Evolutionary conservation across 2,797 vertebrate genomes (phyloP).

Genomic region (Selene dorsalis): DNA sequence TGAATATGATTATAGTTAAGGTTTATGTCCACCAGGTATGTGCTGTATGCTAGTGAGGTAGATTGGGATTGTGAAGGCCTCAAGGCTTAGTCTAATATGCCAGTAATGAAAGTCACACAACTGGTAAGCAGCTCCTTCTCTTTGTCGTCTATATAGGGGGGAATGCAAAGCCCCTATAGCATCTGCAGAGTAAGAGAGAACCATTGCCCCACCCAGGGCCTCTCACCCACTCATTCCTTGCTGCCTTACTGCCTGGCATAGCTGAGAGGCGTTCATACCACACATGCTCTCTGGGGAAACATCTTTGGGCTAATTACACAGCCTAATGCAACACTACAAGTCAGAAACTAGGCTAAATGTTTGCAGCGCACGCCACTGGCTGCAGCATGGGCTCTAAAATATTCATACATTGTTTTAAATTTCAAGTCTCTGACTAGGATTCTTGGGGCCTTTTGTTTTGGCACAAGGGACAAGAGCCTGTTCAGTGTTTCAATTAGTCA

Average conservation of each 20-base stretch:
- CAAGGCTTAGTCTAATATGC: conserved; percentile 25
- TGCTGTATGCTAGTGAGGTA: conserved; percentile 13
- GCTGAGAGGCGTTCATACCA: conserved; percentile 47
- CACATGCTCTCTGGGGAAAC: conserved; percentile 53
- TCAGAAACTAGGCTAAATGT: conserved; percentile 45
- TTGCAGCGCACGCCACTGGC: conserved; percentile 31
- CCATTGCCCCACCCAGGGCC: conserved; percentile 47
- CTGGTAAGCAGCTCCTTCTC: conserved; percentile 34
- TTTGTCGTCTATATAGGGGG: conserved; percentile 36
- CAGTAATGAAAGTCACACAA: conserved; percentile 36
- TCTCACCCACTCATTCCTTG: conserved; percentile 57
- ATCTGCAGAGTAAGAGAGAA: conserved; percentile 57
- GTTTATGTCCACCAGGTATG: conserved; percentile 6
- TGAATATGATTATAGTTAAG: conserved; percentile 3
- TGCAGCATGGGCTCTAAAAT: conserved; percentile 9
- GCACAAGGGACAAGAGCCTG: conserved; percentile 32
- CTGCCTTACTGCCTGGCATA: conserved; percentile 46
- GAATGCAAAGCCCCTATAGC: conserved; percentile 51
- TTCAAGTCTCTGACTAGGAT: conserved; percentile 2
- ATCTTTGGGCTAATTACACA: conserved; percentile 50
- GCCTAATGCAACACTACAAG: conserved; percentile 54
- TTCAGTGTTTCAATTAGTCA: conserved; percentile 39
- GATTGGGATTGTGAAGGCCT: neutral
- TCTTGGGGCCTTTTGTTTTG: neutral
- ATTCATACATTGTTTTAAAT: conserved; percentile 23